phyloP scores from a whole-genome alignment of 2,797 vertebrate species.

The Hemibagrus guttatus region DNA sequence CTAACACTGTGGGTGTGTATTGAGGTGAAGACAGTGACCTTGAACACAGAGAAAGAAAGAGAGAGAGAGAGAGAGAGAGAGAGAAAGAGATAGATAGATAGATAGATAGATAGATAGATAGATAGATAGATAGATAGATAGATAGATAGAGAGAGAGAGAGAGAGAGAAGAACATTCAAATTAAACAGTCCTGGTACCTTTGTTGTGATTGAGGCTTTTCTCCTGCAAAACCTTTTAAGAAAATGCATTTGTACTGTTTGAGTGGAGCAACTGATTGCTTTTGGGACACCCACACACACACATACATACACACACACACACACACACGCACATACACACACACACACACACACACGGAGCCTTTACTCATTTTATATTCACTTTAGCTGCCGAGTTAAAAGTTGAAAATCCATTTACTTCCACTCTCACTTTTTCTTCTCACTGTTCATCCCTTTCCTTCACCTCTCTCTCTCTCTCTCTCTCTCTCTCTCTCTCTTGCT shows the following conservation, averaged over 20 bases:
- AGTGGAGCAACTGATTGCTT: conserved; percentile 46
- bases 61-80: background rate
- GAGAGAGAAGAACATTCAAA: background rate
- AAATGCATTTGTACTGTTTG: conserved; percentile 45
- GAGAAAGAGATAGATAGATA: background rate
- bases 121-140: background rate
- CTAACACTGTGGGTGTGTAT: background rate
- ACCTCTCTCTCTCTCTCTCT: background rate
- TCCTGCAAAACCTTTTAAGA: conserved; percentile 34
- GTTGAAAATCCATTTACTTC: background rate
- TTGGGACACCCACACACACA: conserved; percentile 21
- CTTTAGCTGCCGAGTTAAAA: background rate
- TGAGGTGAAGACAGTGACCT: background rate
- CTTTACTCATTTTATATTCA: conserved; percentile 27
- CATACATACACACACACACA: conserved; percentile 25
- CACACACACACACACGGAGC: background rate
- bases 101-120: background rate
- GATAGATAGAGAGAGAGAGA: background rate
- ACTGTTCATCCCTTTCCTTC: background rate
- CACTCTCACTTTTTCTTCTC: background rate
- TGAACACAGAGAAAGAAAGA: background rate
- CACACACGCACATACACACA: conserved; percentile 7
- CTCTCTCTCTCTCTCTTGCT: background rate
- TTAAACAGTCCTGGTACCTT: background rate
- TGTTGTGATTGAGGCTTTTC: conserved; percentile 26